A percentile compares a stretch with the other conserved stretches of the same genome.
Evolutionary conservation across 2,113 vertebrate species (phyloP).

Genomic region (Pygathrix nemaeus): DNA sequence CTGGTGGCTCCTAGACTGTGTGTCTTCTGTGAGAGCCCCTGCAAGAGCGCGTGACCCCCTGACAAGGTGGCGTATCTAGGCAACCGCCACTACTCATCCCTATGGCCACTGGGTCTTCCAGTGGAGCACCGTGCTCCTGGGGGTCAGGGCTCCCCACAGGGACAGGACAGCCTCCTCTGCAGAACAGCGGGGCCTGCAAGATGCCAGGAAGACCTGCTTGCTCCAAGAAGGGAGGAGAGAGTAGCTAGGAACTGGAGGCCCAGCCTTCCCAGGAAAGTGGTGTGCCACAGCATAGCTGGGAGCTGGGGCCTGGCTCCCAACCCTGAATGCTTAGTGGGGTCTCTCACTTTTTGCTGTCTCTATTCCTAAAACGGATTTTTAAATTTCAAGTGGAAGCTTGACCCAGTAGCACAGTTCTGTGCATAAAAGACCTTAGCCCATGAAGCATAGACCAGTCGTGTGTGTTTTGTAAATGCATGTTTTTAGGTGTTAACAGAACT

Average conservation of each 20-base stretch:
- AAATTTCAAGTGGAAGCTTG: neutral
- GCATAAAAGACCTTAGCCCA: neutral
- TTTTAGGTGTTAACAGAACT: neutral
- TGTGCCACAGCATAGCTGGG: neutral
- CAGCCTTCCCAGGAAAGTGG: too few relatives aligned
- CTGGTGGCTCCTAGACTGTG: neutral
- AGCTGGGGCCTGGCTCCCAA: neutral
- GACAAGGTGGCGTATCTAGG: neutral
- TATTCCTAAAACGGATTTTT: neutral
- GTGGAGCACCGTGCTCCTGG: neutral
- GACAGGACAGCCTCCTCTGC: neutral
- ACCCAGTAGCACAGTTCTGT: neutral
- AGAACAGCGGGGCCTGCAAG: neutral
- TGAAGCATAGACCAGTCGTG: rapidly evolving
- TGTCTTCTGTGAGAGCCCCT: neutral
- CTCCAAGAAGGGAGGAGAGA: too few relatives aligned
- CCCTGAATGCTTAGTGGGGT: neutral
- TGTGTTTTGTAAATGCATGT: neutral
- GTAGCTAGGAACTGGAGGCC: neutral
- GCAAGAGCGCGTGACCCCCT: rapidly evolving
- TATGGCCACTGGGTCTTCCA: neutral
- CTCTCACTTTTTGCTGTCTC: neutral
- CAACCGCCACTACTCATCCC: rapidly evolving
- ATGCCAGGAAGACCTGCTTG: neutral
- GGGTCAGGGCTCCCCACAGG: neutral